These are phyloP conservation scores for Anguilla megastoma DNA, from an alignment of 2,797 vertebrate species.

Conservation along the genomic window DNA sequence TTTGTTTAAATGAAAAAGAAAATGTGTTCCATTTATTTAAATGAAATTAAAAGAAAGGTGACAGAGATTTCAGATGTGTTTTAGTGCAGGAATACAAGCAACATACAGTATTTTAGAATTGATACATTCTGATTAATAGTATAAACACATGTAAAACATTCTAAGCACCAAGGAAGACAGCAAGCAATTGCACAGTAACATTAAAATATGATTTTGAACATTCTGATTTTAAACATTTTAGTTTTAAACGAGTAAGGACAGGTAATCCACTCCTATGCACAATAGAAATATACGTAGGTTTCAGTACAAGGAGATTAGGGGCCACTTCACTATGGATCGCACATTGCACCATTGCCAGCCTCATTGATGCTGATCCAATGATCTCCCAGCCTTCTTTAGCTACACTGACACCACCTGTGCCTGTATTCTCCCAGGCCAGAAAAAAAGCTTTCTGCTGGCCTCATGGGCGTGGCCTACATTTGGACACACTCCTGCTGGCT, in stretches of 20 bases:
- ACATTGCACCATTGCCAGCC: not conserved
- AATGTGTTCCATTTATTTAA: not conserved
- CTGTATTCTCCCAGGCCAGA: not conserved
- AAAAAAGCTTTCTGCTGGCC: not conserved
- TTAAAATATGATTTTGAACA: not conserved
- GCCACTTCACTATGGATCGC: not conserved
- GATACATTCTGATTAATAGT: not conserved
- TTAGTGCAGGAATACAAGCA: not conserved
- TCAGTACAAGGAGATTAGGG: not conserved
- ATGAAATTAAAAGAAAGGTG: not conserved
- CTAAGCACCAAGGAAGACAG: not conserved
- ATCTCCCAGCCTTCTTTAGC: not conserved
- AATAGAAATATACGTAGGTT: not conserved
- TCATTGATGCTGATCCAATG: constrained; percentile 1
- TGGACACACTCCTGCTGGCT: constrained; percentile 8
- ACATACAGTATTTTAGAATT: not conserved
- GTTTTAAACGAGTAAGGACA: not conserved
- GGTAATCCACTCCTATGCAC: not conserved
- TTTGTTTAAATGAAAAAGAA: not conserved
- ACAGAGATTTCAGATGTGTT: not conserved
- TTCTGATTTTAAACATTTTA: not conserved
- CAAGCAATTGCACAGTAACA: not conserved
- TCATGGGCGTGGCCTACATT: not conserved
- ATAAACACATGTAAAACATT: not conserved
- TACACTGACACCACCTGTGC: constrained; percentile 4